Evolutionary conservation across 2,113 vertebrate species (phyloP).

Genomic region (Prionailurus viverrinus): DNA sequence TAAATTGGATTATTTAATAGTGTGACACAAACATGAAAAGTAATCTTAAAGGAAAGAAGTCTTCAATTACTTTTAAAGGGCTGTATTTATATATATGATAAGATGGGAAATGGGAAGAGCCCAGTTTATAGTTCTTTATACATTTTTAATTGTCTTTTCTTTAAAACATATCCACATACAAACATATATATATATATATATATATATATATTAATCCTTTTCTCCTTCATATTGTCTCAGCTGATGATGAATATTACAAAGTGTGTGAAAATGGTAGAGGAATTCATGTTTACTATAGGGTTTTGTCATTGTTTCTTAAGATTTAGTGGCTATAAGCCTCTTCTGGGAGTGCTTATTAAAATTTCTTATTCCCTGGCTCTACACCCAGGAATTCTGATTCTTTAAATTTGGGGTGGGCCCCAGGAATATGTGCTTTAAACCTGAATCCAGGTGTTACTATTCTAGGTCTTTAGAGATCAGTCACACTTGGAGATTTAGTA

Average conservation of each 20-base stretch:
- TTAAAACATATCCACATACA: background rate
- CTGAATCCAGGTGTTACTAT: background rate
- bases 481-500: background rate
- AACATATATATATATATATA: background rate
- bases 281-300: background rate
- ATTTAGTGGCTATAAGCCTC: conserved; percentile 10
- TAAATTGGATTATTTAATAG: conserved; percentile 10
- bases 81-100: conserved; percentile 23
- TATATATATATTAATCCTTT: background rate
- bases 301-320: conserved; percentile 46
- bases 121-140: conserved; percentile 38
- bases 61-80: background rate
- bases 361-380: conserved; percentile 24
- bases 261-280: conserved; percentile 7
- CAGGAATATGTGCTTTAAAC: conserved; percentile 44
- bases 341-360: background rate
- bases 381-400: background rate
- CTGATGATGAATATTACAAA: background rate
- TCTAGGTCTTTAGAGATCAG: conserved; percentile 6
- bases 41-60: conserved; percentile 15
- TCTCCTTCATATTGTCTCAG: background rate
- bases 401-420: background rate
- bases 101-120: background rate
- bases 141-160: conserved; percentile 14
- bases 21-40: conserved; percentile 35